These are phyloP conservation scores for Ochlodes sylvanus DNA, from an alignment of 2,888 invertebrate species.

Conservation along the genomic window DNA sequence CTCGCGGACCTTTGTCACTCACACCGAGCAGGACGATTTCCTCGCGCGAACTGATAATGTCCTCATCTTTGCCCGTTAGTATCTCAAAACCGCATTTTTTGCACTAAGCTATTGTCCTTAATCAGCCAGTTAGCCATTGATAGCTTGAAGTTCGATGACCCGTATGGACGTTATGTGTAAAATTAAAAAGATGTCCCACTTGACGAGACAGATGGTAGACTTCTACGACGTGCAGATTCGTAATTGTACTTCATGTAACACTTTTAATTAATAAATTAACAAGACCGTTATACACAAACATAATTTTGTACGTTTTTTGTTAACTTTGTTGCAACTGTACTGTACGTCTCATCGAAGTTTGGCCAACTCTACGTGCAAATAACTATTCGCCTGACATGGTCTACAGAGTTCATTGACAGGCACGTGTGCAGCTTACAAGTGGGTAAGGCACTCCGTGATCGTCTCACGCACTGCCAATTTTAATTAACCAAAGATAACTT, in stretches of 20 bases:
- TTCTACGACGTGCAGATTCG: background rate
- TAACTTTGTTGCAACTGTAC: conserved; percentile 18
- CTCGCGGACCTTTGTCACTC: conserved; percentile 80
- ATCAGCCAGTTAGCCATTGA: conserved; percentile 35
- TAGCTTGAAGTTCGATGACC: conserved; percentile 66
- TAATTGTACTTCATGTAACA: conserved; percentile 8
- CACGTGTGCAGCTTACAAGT: conserved; percentile 81
- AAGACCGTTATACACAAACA: background rate
- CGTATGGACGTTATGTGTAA: conserved; percentile 30
- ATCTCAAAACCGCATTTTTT: conserved; percentile 53
- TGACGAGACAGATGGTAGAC: conserved; percentile 31
- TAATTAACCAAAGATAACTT: conserved; percentile 80
- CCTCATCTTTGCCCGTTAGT: conserved; percentile 88
- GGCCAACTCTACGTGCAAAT: conserved; percentile 57
- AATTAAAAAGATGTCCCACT: conserved; percentile 27
- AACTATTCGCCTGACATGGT: conserved; percentile 63
- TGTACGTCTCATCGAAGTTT: conserved; percentile 47
- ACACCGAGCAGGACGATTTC: conserved; percentile 87
- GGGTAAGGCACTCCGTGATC: conserved; percentile 74
- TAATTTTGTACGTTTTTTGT: conserved; percentile 13
- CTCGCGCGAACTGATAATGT: conserved; percentile 88
- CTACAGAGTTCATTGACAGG: conserved; percentile 82
- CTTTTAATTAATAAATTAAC: conserved; percentile 6
- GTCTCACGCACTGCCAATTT: conserved; percentile 81
- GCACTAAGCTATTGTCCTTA: conserved; percentile 23